Base-by-base conservation (phyloP, 2,888 invertebrate genomes). In the Acronicta leporina region DNA sequence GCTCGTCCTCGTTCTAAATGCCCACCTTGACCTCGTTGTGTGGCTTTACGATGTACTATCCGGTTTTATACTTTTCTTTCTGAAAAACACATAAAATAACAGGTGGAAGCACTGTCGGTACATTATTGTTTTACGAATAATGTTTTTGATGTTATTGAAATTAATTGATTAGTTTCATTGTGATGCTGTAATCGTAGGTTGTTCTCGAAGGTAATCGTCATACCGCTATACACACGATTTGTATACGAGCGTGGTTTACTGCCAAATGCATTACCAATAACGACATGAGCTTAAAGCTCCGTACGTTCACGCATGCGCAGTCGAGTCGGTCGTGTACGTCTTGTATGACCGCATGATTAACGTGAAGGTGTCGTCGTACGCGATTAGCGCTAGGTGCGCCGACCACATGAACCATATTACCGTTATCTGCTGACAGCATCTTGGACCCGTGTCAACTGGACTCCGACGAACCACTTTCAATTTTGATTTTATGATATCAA, bases 401-500 rank as follows among this genome's bases (percentile, higher is more conserved):
- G 77, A 81, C 82, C 84, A 86, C 83, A 84, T 87, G 85, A 81
- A 86, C 88, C 87, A 76, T 82, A 83, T 92, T 93, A 91, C 85
- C 88, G 88, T 89, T 92, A 92, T 94, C 93, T 85, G 77, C 73
- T 83, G 92, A 92, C 94, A 92, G 92, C 84, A 90, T 93, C 93
- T 94, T 94, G 94, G 93, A 92, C 78, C 82, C 70, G 86, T 85
- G 88, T 90, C 94, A 94, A 93, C 86, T 89, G 86, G 83, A 84
- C 81, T 82, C 83, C 73, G 81, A 84, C 81, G 83, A 82, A 86
- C 81, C 86, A 90, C 90, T 92, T 90, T 92, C 89, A 77, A 79
- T 91, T 91, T 90, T 66, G 43, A 56, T 59, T 63, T 48, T 46
- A 51, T 60, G 42, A 52, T 61, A 66, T 62, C 47, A 52, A 60